phyloP scores from a whole-genome alignment of 2,888 invertebrate genomes.

The Tachina lurida region DNA sequence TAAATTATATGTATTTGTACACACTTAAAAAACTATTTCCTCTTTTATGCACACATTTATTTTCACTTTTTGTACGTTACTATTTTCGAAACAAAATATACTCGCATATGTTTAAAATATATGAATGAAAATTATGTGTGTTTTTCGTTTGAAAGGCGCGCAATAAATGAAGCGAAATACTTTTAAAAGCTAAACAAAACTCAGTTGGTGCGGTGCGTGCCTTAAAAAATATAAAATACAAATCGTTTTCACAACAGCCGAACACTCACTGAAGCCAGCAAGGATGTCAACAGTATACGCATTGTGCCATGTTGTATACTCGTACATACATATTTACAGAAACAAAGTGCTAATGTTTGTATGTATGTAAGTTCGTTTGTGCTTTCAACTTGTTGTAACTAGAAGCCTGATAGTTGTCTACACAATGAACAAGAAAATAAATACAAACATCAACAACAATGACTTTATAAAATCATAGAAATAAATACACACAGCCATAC shows the following conservation, averaged over 20 bases:
- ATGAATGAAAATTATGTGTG: constrained; percentile 46
- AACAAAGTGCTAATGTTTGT: constrained; percentile 53
- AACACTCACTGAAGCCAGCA: constrained; percentile 31
- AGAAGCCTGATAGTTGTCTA: constrained; percentile 61
- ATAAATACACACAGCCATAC: constrained; percentile 11
- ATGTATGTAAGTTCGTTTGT: constrained; percentile 25
- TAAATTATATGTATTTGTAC: background rate
- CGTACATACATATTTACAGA: constrained; percentile 58
- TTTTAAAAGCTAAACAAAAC: constrained; percentile 68
- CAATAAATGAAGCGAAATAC: constrained; percentile 79
- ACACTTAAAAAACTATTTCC: background rate
- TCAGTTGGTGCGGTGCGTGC: constrained; percentile 70
- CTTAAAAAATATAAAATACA: constrained; percentile 24
- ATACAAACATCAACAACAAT: constrained; percentile 43
- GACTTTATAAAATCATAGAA: constrained; percentile 44
- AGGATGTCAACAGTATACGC: constrained; percentile 49
- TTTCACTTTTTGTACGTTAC: constrained; percentile 37
- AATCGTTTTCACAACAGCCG: constrained; percentile 50
- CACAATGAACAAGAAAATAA: constrained; percentile 46
- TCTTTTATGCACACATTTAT: background rate
- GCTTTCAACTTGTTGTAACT: constrained; percentile 60
- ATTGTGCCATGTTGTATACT: constrained; percentile 48
- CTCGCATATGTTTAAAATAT: background rate
- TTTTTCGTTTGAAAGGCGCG: constrained; percentile 69
- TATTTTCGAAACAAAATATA: constrained; percentile 6